A percentile compares a stretch with the other conserved stretches of the same genome.
These are phyloP conservation scores for Corvus hawaiiensis DNA, from an alignment of 2,113 vertebrate species.

Conservation along the genomic window DNA sequence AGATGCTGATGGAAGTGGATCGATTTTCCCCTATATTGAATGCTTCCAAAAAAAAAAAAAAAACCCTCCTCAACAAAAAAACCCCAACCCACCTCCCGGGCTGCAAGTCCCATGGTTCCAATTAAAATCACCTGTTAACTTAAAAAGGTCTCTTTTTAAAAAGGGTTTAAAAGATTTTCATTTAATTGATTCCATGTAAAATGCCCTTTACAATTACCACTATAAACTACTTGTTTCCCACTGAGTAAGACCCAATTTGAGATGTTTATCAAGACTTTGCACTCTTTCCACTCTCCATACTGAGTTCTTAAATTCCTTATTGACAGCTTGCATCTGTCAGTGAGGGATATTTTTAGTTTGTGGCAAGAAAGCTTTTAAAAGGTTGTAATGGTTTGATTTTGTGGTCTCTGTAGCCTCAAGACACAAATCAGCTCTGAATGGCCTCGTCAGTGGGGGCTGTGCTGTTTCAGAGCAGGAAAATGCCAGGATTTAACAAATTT, in stretches of 20 bases:
- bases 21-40: slow-evolving; percentile 73
- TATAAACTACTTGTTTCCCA: slow-evolving; percentile 86
- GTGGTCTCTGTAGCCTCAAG: neutral
- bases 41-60: slow-evolving; percentile 66
- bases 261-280: slow-evolving; percentile 94
- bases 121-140: slow-evolving; percentile 98
- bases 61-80: neutral
- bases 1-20: slow-evolving; percentile 78
- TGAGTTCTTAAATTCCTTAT: slow-evolving; percentile 82
- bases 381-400: slow-evolving; percentile 63
- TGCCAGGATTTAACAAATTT: neutral
- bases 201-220: slow-evolving; percentile 92
- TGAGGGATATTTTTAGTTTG: slow-evolving; percentile 78
- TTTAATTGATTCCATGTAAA: slow-evolving; percentile 94
- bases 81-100: slow-evolving; percentile 31
- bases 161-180: slow-evolving; percentile 98
- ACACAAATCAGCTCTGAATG: slow-evolving; percentile 34
- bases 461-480: neutral
- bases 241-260: slow-evolving; percentile 99
- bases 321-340: slow-evolving; percentile 80
- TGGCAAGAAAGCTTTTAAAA: slow-evolving; percentile 78
- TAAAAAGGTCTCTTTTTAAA: slow-evolving; percentile 94
- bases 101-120: slow-evolving; percentile 86
- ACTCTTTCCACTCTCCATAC: slow-evolving; percentile 87
- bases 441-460: neutral